Percentiles rank a stretch among this genome's conserved stretches.
phyloP scores from a whole-genome alignment of 2,797 vertebrate genomes.

The Phataginus tricuspis region DNA sequence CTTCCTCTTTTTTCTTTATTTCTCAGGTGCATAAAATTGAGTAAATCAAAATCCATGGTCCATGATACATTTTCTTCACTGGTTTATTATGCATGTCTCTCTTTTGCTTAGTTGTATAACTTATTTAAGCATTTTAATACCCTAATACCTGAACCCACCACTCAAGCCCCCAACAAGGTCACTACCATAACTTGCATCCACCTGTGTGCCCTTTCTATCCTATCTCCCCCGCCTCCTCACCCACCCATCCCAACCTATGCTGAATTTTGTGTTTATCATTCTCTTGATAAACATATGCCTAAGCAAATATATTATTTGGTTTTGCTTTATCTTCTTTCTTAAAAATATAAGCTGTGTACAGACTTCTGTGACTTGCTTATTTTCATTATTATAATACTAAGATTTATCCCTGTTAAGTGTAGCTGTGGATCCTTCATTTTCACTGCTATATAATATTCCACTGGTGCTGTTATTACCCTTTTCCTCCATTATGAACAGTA shows the following conservation, averaged over 20 bases:
- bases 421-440: not conserved
- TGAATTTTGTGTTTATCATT: not conserved
- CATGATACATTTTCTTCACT: not conserved
- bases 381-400: not conserved
- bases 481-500: not conserved
- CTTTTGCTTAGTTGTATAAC: not conserved
- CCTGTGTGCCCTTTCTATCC: not conserved
- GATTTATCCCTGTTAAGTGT: not conserved
- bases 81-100: not conserved
- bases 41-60: not conserved
- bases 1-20: slow-evolving; percentile 7
- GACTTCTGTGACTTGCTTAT: not conserved
- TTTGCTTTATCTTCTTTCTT: not conserved
- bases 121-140: not conserved
- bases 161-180: not conserved
- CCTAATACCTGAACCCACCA: not conserved
- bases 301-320: slow-evolving; percentile 1
- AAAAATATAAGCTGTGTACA: not conserved
- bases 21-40: not conserved
- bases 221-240: not conserved
- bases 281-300: not conserved
- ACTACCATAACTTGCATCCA: not conserved
- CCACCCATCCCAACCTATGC: not conserved
- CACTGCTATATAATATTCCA: not conserved
- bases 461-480: too few relatives aligned